Evolutionary conservation across 2,113 vertebrate genomes (phyloP).

Genomic region (Notothenia rossii): DNA sequence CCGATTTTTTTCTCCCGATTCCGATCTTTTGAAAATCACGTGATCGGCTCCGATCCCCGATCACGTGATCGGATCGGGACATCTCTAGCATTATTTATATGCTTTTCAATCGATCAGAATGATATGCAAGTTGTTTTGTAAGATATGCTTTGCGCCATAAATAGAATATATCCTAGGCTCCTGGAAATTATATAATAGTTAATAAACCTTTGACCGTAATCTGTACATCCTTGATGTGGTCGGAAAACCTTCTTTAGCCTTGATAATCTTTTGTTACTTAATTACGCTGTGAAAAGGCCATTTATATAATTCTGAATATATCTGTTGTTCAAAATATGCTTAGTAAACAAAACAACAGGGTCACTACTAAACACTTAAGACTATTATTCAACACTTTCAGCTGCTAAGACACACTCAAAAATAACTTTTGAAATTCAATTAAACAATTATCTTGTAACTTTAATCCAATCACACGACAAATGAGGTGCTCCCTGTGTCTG

Average conservation of each 20-base stretch:
- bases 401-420: neutral
- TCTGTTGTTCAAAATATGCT: neutral
- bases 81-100: neutral
- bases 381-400: neutral
- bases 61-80: too few species aligned
- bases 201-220: conserved; percentile 52
- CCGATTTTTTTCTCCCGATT: too few species aligned
- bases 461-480: conserved; percentile 8
- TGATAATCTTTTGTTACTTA: conserved; percentile 20
- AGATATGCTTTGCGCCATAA: neutral
- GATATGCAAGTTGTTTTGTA: neutral
- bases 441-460: conserved; percentile 3
- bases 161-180: neutral
- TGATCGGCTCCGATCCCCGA: too few species aligned
- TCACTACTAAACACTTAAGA: neutral
- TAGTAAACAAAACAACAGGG: neutral
- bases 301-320: conserved; percentile 17
- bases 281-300: neutral
- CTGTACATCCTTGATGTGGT: conserved; percentile 1
- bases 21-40: too few species aligned
- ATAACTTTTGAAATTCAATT: neutral
- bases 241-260: conserved; percentile 17
- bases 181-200: conserved; percentile 15
- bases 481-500: neutral
- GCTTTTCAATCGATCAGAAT: neutral